Evolutionary conservation across 2,888 invertebrate genomes (phyloP), one percentile per base, ranked within the genome.

Genomic region (Luperina nickerlii): DNA sequence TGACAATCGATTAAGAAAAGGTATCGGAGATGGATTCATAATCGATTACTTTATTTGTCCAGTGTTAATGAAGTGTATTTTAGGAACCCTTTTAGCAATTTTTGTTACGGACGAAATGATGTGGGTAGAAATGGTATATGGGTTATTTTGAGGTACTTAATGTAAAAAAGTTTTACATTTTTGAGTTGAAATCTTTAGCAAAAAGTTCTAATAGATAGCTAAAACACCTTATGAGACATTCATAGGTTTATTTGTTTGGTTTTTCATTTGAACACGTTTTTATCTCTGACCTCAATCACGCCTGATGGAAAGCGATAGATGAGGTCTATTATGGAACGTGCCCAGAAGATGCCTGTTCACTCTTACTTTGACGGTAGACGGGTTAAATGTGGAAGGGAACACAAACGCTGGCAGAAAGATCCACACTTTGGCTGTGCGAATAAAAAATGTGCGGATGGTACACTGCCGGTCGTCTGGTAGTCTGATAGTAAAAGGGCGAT

Each of bases 1-100:
- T 80, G 48, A 65, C 68, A 74, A 84, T 81, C 76, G 75, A 84
- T 67, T 87, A 85, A 68, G 62, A 45, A 67, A 77, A 72, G 65
- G 67, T 75, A 80, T 77, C 70, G 70, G 70, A 78, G 60, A 75
- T 74, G 73, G 51, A 78, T 77, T 72, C 65, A 67, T 66, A 76
- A 57, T 80, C 76, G 72, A 81, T 81, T 74, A 71, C 57, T 70
- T 79, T 78, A 67, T 81, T 74, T 74, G 68, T 81, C 45, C 60
- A 69, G 45, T 73, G 45, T 70, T 54, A 71, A 69, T 79, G 65
- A 76, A 71, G 66, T 62, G 54, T 54, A 13, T 54, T 66, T 84
- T 45, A 67, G 38, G 2, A 70, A 66, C 65, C 62, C n/a, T 83
- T 71, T 84, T 75, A 69, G 15, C 18, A 74, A 24, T 54, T 78